Evolutionary conservation across 2,113 vertebrate species (phyloP), one percentile per base, ranked within the genome.

Genomic region (Podilymbus podiceps): DNA sequence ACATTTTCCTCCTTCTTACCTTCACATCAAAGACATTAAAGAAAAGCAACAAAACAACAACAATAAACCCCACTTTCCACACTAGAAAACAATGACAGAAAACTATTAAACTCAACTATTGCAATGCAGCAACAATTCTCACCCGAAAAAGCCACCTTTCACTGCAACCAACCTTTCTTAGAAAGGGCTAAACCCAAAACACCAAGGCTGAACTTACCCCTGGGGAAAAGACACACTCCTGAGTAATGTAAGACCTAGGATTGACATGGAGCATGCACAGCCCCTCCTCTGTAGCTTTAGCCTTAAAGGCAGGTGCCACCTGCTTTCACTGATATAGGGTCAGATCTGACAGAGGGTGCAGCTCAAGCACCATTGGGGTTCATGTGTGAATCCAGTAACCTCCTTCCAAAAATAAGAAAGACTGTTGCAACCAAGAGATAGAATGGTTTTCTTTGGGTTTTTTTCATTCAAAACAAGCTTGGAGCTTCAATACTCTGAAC

Each of bases 241-340:
- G 27, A 35, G 20, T 19, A n/a, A 3, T 56, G 19, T 23, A 13
- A 35, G 66, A 23, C 12, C 53, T 19, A 15, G 17, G 27, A 15
- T 67, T 27, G 46, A 12, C 3, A 58, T 1, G 20, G 87, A 94
- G 80, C 83, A 67, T 40, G 73, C 66, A 69, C 53, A 88, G 86
- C 78, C 74, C 63, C 83, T 90, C n/a, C 94, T 80, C 24, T 62
- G 33, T 0, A 13, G 23, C 69, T 63, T 46, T 28, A 15, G 88
- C 72, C 88, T 91, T 79, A 85, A 85, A 92, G 87, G 77, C 74
- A 85, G 67, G 60, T 83, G 77, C 9, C 82, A 73, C 71, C 82
- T 76, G 46, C 62, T 81, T 59, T 38, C 17, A 0, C 68, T 69
- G n/a, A 8, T n/a, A 15, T 0, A 67, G 27, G 44, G 53, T 25